Base-by-base conservation (phyloP, 2,797 vertebrate species). In the Pseudochromis fuscus region DNA sequence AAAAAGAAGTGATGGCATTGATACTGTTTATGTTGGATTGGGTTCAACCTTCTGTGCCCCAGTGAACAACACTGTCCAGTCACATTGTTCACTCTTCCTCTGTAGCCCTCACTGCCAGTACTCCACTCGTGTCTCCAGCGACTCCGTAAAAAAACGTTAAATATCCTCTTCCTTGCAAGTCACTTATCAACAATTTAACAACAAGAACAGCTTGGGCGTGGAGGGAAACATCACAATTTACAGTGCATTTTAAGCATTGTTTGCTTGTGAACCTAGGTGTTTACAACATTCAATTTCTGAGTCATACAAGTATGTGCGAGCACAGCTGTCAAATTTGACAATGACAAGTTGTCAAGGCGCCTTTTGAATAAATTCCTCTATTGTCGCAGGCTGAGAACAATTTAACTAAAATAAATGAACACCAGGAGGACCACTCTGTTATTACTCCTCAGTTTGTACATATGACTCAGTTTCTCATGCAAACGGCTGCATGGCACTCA, bases 1-100 rank as follows among this genome's bases (percentile, higher is more conserved):
- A 42, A 77, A 79, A 75, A 61, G 24, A 65, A 82, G 40, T 33
- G 76, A 82, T 78, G 76, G 77, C 81, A 84, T 48, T 59, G 75
- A 87, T 80, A 66, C 51, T 75, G 77, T 87, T 85, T 84, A 8
- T 65, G 57, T 77, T 82, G 86, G 91, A 87, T 2, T 1, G 7
- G 30, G 2, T 77, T 83, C 84, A 87, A 71, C 42, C 38, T 40
- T 55, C 50, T 25, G 53, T 37, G 40, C 31, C 78, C 78, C 50
- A 18, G 38, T 23, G 57, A 82, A 28, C 67, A 56, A 66, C 59
- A 9, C 63, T 12, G 67, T 79, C 81, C 72, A 21, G 23, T 25
- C 23, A 44, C 53, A 76, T 67, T 76, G 65, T 75, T 75, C 45
- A 21, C 7, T 24, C 25, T n/a, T 42, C 33, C 12, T 65, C 25